phyloP scores from a whole-genome alignment of 2,888 invertebrate genomes.

The Drosophila neotestacea region DNA sequence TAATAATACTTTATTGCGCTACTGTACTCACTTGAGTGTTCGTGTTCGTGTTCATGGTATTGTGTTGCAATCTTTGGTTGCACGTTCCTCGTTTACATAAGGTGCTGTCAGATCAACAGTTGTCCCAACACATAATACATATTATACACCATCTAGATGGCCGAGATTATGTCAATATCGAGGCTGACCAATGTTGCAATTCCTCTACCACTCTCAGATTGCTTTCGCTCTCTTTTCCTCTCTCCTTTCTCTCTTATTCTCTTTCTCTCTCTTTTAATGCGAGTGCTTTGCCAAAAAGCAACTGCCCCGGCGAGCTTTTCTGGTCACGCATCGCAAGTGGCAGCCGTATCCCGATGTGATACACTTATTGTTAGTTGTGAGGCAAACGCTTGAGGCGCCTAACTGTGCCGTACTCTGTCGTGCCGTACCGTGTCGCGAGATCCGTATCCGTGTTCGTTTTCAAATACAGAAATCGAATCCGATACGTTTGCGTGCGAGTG shows the following conservation, averaged over 20 bases:
- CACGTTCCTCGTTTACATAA: constrained; percentile 45
- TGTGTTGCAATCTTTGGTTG: constrained; percentile 52
- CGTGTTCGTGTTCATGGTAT: constrained; percentile 7
- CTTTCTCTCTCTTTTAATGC: constrained; percentile 4
- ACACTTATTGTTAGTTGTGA: constrained; percentile 54
- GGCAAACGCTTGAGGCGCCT: constrained; percentile 63
- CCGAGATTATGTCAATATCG: constrained; percentile 60
- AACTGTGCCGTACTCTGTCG: constrained; percentile 35
- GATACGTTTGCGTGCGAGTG: constrained; percentile 67
- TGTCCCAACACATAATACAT: constrained; percentile 42
- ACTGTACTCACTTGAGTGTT: constrained; percentile 19
- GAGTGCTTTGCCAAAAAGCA: constrained; percentile 51
- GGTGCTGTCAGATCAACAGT: constrained; percentile 52
- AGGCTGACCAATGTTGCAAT: constrained; percentile 54
- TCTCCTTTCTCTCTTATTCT: constrained; percentile 1
- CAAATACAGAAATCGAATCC: constrained; percentile 46
- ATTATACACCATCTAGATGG: constrained; percentile 15
- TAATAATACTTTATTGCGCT: constrained; percentile 72
- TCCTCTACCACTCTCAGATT: not conserved
- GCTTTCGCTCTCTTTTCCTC: not conserved
- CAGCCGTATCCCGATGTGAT: constrained; percentile 17
- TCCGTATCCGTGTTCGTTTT: constrained; percentile 54
- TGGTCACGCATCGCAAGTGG: constrained; percentile 59
- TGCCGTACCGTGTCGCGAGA: constrained; percentile 51
- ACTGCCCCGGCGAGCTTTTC: constrained; percentile 60